Conservation (phyloP, 2,888 invertebrate genomes). For the Lasioglossum lativentre region DNA sequence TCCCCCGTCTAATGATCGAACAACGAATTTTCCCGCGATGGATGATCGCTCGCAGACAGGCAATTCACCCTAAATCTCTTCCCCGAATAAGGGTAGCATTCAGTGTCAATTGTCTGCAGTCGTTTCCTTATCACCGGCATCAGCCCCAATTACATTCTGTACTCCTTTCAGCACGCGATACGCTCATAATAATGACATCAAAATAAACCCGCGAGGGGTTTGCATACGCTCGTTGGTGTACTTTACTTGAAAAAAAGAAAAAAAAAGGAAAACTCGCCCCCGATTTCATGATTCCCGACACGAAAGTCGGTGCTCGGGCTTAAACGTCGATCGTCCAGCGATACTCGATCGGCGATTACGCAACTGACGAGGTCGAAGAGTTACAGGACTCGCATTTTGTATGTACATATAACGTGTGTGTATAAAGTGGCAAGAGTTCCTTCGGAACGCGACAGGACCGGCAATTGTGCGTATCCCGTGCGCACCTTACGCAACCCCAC, state of each 20-base stretch:
- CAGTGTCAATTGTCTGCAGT: not conserved
- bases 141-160: not conserved
- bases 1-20: no score
- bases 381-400: not conserved
- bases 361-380: not conserved
- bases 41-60: not conserved
- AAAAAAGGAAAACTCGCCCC: not conserved
- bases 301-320: not conserved
- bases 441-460: not conserved
- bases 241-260: not conserved
- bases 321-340: not conserved
- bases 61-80: not conserved
- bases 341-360: not conserved
- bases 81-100: not conserved
- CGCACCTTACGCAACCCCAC: not conserved
- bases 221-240: not conserved
- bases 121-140: not conserved
- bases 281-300: not conserved
- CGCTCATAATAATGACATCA: not conserved
- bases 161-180: not conserved
- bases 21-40: not conserved
- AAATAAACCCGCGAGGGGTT: constrained; percentile 13
- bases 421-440: not conserved
- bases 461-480: constrained; percentile 19
- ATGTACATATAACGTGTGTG: not conserved